Conservation (phyloP, 2,888 invertebrate species). For the Pegoplata infirma region DNA sequence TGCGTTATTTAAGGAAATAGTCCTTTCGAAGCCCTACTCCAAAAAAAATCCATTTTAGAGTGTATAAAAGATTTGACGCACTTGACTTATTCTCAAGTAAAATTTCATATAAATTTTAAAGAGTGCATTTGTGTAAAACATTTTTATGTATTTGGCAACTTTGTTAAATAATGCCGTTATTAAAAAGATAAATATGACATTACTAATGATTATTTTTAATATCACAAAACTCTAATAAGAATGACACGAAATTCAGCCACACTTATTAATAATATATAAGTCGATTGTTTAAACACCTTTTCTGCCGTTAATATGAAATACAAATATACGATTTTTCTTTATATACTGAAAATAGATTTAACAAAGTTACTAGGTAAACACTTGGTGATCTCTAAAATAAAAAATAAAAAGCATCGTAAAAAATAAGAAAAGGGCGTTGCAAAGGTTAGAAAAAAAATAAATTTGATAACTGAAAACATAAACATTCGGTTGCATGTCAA, state of each 20-base stretch:
- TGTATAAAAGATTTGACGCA: no score
- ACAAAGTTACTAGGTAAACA: conserved; percentile 29
- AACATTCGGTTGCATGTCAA: neutral
- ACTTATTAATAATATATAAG: conserved; percentile 54
- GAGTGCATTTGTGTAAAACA: no score
- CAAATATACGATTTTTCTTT: conserved; percentile 35
- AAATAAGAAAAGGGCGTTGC: conserved; percentile 4
- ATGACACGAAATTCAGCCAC: conserved; percentile 50
- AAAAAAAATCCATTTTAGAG: no score
- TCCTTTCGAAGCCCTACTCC: no score
- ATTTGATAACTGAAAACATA: neutral
- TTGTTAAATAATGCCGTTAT: no score
- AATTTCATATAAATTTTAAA: no score
- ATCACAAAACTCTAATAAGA: conserved; percentile 37
- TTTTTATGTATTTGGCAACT: neutral
- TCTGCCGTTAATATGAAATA: conserved; percentile 40
- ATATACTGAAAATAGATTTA: conserved; percentile 32
- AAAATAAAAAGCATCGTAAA: neutral
- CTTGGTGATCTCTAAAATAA: conserved; percentile 4
- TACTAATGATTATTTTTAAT: neutral
- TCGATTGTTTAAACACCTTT: conserved; percentile 51
- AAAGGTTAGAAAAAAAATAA: conserved; percentile 29
- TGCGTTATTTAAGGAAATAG: no score
- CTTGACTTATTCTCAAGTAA: no score
- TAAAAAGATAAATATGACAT: neutral